phyloP scores from a whole-genome alignment of 2,888 invertebrate species.

The Troides aeacus region DNA sequence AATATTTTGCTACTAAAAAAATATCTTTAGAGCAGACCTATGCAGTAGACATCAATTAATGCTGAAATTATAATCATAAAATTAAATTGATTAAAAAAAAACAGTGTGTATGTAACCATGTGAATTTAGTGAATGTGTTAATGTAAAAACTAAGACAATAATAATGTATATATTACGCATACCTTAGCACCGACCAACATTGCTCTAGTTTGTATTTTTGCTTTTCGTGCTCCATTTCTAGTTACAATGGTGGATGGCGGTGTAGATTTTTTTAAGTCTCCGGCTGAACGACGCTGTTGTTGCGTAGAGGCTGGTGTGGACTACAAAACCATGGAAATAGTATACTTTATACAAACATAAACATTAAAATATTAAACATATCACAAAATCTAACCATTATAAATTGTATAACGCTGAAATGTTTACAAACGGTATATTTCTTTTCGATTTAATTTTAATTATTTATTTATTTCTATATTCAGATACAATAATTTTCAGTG shows the following conservation, averaged over 20 bases:
- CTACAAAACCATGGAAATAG: constrained; percentile 36
- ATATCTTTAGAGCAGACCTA: too few relatives aligned
- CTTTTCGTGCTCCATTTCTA: constrained; percentile 81
- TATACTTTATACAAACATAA: neutral
- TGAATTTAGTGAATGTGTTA: too few relatives aligned
- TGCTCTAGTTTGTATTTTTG: constrained; percentile 83
- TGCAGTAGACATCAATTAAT: too few relatives aligned
- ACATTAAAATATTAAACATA: neutral
- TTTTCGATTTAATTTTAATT: neutral
- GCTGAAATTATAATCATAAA: too few relatives aligned
- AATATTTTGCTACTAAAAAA: too few relatives aligned
- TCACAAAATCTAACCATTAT: constrained; percentile 17
- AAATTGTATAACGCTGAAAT: neutral
- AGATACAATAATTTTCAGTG: constrained; percentile 3
- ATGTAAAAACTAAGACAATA: neutral
- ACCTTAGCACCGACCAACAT: constrained; percentile 78
- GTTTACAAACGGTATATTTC: too few relatives aligned
- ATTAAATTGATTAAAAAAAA: too few relatives aligned
- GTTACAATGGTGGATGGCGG: constrained; percentile 77
- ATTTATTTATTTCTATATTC: neutral
- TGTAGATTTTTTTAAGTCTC: constrained; percentile 58
- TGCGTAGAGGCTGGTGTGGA: constrained; percentile 53
- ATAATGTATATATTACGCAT: constrained; percentile 23
- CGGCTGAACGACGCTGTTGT: constrained; percentile 55
- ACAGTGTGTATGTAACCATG: too few relatives aligned